A percentile compares a stretch with the other conserved stretches of the same genome.
phyloP scores from a whole-genome alignment of 2,113 vertebrate species.

The Oostethus manadensis region DNA sequence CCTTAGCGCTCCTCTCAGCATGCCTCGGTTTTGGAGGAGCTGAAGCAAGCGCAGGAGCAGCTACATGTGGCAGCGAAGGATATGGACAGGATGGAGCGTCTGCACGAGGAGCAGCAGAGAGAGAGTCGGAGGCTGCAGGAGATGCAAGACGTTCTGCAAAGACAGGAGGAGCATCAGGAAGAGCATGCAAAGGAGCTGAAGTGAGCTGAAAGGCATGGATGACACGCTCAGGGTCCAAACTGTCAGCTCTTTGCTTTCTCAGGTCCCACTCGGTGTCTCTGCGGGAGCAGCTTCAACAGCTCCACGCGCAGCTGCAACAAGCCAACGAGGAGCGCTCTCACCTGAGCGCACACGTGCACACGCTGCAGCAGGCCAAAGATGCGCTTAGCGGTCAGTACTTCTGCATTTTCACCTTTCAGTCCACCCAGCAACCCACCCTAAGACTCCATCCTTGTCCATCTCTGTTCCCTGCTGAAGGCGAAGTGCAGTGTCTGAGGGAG shows the following conservation, averaged over 20 bases:
- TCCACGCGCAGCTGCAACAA: neutral
- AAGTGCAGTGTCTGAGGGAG: neutral
- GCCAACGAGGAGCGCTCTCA: neutral
- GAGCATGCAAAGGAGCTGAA: neutral
- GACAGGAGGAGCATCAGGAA: neutral
- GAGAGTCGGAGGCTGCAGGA: neutral
- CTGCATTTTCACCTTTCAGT: neutral
- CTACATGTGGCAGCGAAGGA: neutral
- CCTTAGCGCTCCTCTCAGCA: slow-evolving; percentile 3
- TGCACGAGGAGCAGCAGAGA: neutral
- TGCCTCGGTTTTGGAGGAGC: neutral
- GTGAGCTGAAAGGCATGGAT: neutral
- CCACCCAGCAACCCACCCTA: no score
- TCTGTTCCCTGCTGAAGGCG: neutral
- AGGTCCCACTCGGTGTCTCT: neutral
- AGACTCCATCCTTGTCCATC: no score
- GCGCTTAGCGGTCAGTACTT: neutral
- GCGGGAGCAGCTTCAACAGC: neutral
- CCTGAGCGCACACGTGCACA: neutral
- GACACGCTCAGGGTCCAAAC: neutral
- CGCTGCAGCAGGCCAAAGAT: slow-evolving; percentile 1
- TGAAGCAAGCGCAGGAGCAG: slow-evolving; percentile 1
- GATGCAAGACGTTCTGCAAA: neutral
- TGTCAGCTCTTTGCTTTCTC: neutral
- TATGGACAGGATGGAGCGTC: neutral